A percentile compares a stretch with the other conserved stretches of the same genome.
These are phyloP conservation scores for Danio kyathit DNA, from an alignment of 2,797 vertebrate genomes.

Conservation along the genomic window DNA sequence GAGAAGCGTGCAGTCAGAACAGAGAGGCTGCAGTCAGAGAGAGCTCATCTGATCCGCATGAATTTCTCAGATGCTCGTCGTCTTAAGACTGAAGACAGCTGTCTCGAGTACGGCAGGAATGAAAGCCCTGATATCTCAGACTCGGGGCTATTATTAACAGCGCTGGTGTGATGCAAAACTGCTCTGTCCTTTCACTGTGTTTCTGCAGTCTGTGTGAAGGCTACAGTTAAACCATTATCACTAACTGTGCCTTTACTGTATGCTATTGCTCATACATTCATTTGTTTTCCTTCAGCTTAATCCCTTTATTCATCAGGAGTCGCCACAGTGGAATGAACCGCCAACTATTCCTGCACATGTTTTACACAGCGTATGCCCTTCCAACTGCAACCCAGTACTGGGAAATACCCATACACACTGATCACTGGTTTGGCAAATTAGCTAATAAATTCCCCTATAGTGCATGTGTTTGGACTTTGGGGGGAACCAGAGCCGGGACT, in stretches of 20 bases:
- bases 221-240: neutral
- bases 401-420: too few species aligned
- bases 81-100: slow-evolving; percentile 30
- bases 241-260: neutral
- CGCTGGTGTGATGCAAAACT: slow-evolving; percentile 12
- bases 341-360: too few species aligned
- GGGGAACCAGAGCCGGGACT: too few species aligned
- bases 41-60: neutral
- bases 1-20: neutral
- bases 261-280: neutral
- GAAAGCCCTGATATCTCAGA: slow-evolving; percentile 34
- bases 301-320: too few species aligned
- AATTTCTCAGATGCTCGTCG: neutral
- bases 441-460: too few species aligned
- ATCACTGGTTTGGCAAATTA: too few species aligned
- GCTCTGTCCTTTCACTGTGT: neutral
- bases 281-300: neutral
- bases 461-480: too few species aligned
- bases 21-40: neutral
- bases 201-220: neutral
- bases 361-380: too few species aligned
- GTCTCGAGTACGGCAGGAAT: slow-evolving; percentile 38
- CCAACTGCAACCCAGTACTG: too few species aligned
- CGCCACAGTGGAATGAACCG: too few species aligned
- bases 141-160: slow-evolving; percentile 37